phyloP scores from a whole-genome alignment of 2,888 invertebrate species.

The Tetragnatha montana region DNA sequence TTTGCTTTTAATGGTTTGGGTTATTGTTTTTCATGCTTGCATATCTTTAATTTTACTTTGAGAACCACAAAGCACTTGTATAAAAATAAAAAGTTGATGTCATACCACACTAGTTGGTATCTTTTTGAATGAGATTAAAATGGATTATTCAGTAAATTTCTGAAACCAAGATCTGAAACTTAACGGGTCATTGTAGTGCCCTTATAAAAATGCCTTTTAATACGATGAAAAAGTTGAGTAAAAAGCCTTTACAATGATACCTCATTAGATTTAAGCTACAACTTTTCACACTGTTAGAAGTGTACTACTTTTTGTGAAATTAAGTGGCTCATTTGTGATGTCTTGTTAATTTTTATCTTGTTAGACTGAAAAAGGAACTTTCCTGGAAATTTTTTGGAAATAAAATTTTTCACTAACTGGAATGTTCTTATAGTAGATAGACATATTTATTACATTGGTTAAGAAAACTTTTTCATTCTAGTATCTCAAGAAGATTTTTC shows the following conservation, averaged over 20 bases:
- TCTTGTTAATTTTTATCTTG: constrained; percentile 69
- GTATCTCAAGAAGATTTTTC: constrained; percentile 51
- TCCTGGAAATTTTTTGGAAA: constrained; percentile 50
- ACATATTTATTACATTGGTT: constrained; percentile 68
- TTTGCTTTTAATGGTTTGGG: not conserved
- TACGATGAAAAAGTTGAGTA: constrained; percentile 50
- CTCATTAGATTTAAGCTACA: constrained; percentile 69
- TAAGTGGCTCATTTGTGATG: constrained; percentile 59
- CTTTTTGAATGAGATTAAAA: constrained; percentile 55
- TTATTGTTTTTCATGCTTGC: not conserved
- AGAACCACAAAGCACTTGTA: constrained; percentile 64
- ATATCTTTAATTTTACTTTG: constrained; percentile 43
- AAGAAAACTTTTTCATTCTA: constrained; percentile 56
- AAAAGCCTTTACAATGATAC: constrained; percentile 71
- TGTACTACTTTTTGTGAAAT: constrained; percentile 51
- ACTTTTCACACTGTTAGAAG: constrained; percentile 69
- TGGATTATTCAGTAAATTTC: constrained; percentile 37
- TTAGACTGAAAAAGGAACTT: constrained; percentile 59
- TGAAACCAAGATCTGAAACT: constrained; percentile 69
- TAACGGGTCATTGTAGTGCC: constrained; percentile 69
- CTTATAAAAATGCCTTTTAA: constrained; percentile 70
- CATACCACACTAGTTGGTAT: constrained; percentile 56
- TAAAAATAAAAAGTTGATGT: constrained; percentile 36
- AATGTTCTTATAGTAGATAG: constrained; percentile 71
- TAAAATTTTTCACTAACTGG: constrained; percentile 59